Conservation (phyloP, 2,888 invertebrate genomes). For the Lypha dubia region DNA sequence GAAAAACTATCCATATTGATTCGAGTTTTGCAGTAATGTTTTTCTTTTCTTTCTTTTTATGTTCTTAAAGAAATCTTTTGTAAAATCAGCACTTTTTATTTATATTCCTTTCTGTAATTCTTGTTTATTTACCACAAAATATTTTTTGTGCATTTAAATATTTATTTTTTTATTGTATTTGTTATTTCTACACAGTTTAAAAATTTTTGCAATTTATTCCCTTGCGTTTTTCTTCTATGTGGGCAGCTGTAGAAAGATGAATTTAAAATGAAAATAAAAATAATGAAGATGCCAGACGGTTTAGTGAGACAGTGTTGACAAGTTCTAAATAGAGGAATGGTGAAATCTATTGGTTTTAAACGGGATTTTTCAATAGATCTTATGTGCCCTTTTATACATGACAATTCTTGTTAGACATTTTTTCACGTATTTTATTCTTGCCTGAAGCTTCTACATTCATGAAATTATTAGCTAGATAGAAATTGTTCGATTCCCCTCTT, state of each 20-base stretch:
- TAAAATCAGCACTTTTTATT: constrained; percentile 33
- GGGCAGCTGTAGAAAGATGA: constrained; percentile 60
- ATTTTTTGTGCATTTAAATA: constrained; percentile 51
- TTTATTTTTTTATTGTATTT: constrained; percentile 22
- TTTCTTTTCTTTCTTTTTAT: constrained; percentile 2
- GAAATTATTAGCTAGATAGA: too few relatives aligned
- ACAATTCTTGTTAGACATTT: too few relatives aligned
- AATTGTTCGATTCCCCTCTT: too few relatives aligned
- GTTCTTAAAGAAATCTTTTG: constrained; percentile 1
- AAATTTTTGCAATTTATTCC: constrained; percentile 31
- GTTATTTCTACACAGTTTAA: constrained; percentile 23
- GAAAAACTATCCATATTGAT: constrained; percentile 79
- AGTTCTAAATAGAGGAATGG: background rate
- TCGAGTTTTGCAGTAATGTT: constrained; percentile 42
- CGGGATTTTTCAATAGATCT: too few relatives aligned
- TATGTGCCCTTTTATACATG: too few relatives aligned
- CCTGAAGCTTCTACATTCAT: too few relatives aligned
- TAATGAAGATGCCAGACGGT: constrained; percentile 49
- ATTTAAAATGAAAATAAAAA: constrained; percentile 41
- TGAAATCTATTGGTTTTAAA: background rate
- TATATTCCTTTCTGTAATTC: constrained; percentile 14
- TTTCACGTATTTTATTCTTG: too few relatives aligned
- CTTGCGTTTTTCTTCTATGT: constrained; percentile 45
- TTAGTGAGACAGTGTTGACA: constrained; percentile 25
- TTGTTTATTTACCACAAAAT: constrained; percentile 37